A percentile compares a stretch with the other conserved stretches of the same genome.
Evolutionary conservation across 2,113 vertebrate species (phyloP).

Genomic region (Physeter macrocephalus): DNA sequence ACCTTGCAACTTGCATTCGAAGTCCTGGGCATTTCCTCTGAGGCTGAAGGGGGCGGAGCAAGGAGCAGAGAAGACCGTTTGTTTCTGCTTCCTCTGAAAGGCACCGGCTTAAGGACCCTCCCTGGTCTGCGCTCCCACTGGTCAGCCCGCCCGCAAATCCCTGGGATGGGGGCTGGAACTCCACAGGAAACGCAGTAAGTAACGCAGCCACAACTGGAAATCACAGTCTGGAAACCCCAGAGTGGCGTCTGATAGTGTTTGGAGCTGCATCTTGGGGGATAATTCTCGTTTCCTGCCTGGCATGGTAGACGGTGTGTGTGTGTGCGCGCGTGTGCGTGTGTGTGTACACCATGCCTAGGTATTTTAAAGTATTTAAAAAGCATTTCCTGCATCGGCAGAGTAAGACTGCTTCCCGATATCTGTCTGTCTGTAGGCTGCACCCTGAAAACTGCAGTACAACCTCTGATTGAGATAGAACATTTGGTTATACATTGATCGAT

Average conservation of each 20-base stretch:
- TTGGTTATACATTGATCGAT: not conserved
- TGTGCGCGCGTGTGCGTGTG: not conserved
- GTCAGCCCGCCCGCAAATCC: not conserved
- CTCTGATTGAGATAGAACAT: not conserved
- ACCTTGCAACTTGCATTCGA: not conserved
- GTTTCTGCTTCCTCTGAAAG: conserved; percentile 7
- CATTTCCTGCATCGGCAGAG: not conserved
- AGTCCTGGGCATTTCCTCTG: not conserved
- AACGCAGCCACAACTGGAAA: not conserved
- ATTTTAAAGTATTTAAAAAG: not conserved
- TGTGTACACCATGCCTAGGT: fast-evolving
- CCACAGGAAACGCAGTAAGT: not conserved
- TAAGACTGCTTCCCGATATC: not conserved
- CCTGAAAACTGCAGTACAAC: not conserved
- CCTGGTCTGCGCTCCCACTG: not conserved
- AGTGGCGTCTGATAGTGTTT: not conserved
- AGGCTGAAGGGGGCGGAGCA: not conserved
- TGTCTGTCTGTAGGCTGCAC: not conserved
- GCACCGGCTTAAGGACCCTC: not conserved
- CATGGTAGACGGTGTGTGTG: too few species aligned
- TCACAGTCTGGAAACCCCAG: not conserved
- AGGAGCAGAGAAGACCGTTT: not conserved
- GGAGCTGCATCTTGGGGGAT: not conserved
- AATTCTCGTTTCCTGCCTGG: not conserved
- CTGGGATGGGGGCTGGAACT: fast-evolving